Evolutionary conservation across 2,113 vertebrate species (phyloP), one percentile per base, ranked within the genome.

Genomic region (Genyomyrus donnyi): DNA sequence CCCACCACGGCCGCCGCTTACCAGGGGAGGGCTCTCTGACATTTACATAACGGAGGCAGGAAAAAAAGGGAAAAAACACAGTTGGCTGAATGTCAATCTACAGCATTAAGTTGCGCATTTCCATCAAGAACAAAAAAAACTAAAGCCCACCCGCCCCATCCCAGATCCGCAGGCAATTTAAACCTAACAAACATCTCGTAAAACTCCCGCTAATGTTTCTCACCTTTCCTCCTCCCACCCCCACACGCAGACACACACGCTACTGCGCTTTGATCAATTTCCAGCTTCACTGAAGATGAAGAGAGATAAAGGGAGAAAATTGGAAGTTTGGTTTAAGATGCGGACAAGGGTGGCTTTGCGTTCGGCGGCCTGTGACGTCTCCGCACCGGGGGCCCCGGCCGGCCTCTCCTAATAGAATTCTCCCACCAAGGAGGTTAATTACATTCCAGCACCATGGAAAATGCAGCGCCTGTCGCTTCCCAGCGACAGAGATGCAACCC

Each of bases 371-470:
- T 97, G 96, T 97, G 98, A 98, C 97, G 97, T 97, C 97, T 97
- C 96, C 94, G 95, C 94, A 94, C 96, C 95, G 95, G 96, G 94
- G 97, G 96, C 98, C 97, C 97, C 97, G 96, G 97, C 96, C 95
- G 97, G 95, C 93, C 97, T 93, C 96, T 97, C 95, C 96, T 97
- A 99, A 99, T 98, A 97, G 97, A 98, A 98, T 98, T 98, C 95
- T 96, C 96, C 95, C 95, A 94, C 95, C 94, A 94, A 96, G 95
- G 96, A 98, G 97, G 98, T 98, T 99, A 98, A 99, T 99, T 98
- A 98, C 96, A 96, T 97, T 96, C 96, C 92, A 95, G 95, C 93
- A 94, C 91, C 90, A 94, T 93, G 94, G 95, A 88, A 96, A 97
- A 97, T 96, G 96, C 96, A 97, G 96, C 96, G 93, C 93, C 94